phyloP scores from a whole-genome alignment of 1,140 invertebrate species.

The Drosophila kikkawai region DNA sequence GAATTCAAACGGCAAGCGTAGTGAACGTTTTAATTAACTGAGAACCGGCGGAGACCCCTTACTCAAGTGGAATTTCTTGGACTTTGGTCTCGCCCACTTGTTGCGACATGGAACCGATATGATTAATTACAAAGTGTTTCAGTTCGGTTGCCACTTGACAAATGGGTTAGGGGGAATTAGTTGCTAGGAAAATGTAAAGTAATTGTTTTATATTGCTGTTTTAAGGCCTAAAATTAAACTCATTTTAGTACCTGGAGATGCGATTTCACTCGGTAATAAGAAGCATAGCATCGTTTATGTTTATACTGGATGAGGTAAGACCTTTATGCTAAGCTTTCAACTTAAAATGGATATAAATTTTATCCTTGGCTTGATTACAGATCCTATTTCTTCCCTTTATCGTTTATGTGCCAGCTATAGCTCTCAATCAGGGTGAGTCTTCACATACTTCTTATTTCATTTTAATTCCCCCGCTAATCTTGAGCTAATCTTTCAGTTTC shows the following conservation, averaged over 20 bases:
- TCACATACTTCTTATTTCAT: neutral
- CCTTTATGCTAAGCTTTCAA: neutral
- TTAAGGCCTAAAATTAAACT: neutral
- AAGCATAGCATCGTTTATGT: constrained; percentile 89
- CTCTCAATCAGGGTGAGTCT: constrained; percentile 93
- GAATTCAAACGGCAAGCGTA: neutral
- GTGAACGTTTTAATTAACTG: constrained; percentile 50
- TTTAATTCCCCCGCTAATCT: constrained; percentile 13
- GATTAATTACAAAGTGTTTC: constrained; percentile 62
- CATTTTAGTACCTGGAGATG: constrained; percentile 90
- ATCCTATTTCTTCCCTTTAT: constrained; percentile 95
- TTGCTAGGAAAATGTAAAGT: neutral
- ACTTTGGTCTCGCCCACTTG: constrained; percentile 62
- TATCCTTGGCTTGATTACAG: constrained; percentile 86
- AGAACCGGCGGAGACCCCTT: constrained; percentile 22
- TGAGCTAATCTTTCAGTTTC: constrained; percentile 88
- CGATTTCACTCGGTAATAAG: constrained; percentile 88
- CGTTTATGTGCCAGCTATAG: constrained; percentile 95
- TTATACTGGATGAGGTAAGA: constrained; percentile 89
- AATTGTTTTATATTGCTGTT: constrained; percentile 1
- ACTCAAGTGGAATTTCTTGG: constrained; percentile 50
- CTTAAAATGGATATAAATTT: neutral
- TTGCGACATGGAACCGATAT: constrained; percentile 25
- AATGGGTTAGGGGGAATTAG: constrained; percentile 7
- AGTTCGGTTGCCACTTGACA: constrained; percentile 52